These are phyloP conservation scores for Perithous albicinctus DNA, from an alignment of 2,888 invertebrate genomes.

Conservation along the genomic window DNA sequence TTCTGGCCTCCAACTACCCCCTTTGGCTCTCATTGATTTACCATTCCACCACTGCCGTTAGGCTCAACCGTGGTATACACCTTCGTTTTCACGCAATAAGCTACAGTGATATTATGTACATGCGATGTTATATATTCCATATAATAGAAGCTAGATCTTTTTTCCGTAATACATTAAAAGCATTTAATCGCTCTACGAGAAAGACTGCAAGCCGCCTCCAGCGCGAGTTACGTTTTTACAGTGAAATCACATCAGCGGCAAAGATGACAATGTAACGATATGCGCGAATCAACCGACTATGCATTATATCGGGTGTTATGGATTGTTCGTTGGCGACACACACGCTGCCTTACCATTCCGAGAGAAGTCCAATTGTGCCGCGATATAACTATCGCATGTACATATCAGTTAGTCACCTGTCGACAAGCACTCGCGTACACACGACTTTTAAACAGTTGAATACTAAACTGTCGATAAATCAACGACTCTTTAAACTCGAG, in stretches of 20 bases:
- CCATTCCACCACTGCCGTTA: background rate
- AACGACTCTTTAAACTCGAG: background rate
- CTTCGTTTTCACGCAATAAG: too few relatives aligned
- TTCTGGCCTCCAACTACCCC: background rate
- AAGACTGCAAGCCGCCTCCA: background rate
- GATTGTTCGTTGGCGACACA: slow-evolving; percentile 53
- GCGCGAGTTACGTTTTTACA: background rate
- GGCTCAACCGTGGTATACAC: too few relatives aligned
- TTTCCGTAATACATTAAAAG: background rate
- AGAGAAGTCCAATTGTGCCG: background rate
- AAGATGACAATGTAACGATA: slow-evolving; percentile 11
- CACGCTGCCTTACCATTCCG: slow-evolving; percentile 20
- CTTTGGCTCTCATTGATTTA: slow-evolving; percentile 1
- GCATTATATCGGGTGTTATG: slow-evolving; percentile 45
- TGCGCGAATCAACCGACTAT: background rate
- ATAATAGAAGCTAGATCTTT: background rate
- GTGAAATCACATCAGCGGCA: background rate
- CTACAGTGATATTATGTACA: background rate
- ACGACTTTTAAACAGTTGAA: background rate
- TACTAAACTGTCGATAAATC: slow-evolving; percentile 1
- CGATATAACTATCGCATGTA: slow-evolving; percentile 1
- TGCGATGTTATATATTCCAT: background rate
- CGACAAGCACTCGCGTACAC: background rate
- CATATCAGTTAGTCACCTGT: slow-evolving; percentile 22
- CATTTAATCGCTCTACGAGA: background rate